phyloP scores from a whole-genome alignment of 2,888 invertebrate species.

The Malthinus seriepunctatus region DNA sequence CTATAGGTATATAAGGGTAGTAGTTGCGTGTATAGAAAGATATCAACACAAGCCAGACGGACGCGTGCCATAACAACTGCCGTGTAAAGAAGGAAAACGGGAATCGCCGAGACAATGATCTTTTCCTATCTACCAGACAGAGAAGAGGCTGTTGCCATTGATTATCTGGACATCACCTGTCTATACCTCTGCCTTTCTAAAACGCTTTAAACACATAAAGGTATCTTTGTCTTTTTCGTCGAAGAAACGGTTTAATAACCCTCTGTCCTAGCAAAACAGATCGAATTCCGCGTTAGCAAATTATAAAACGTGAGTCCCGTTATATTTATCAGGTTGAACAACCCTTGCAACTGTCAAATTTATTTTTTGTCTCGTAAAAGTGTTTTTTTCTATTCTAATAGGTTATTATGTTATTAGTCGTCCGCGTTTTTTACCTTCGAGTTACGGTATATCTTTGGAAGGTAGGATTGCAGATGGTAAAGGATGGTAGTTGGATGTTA shows the following conservation, averaged over 20 bases:
- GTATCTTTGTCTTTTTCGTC: slow-evolving; percentile 20
- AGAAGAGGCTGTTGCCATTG: slow-evolving; percentile 30
- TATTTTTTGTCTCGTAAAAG: slow-evolving; percentile 20
- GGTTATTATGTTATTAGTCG: slow-evolving; percentile 44
- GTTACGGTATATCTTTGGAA: slow-evolving; percentile 29
- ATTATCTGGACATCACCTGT: slow-evolving; percentile 40
- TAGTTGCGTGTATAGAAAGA: slow-evolving; percentile 34
- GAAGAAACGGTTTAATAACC: slow-evolving; percentile 35
- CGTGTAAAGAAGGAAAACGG: slow-evolving; percentile 45
- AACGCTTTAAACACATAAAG: slow-evolving; percentile 12
- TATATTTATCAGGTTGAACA: slow-evolving; percentile 49
- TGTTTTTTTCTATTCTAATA: slow-evolving; percentile 36
- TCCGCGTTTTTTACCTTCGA: slow-evolving; percentile 21
- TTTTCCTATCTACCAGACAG: slow-evolving; percentile 27
- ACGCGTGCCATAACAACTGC: slow-evolving; percentile 49
- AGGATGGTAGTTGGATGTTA: no score
- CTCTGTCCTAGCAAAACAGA: slow-evolving; percentile 37
- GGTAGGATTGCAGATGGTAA: slow-evolving; percentile 23
- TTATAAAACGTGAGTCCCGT: slow-evolving; percentile 44
- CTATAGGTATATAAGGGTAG: slow-evolving; percentile 32
- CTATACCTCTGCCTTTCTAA: slow-evolving; percentile 27
- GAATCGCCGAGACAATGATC: slow-evolving; percentile 39
- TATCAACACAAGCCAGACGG: slow-evolving; percentile 42
- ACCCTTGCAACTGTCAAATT: slow-evolving; percentile 42
- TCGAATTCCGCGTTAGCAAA: slow-evolving; percentile 45